Conservation (phyloP, 1,140 invertebrate species). For the Sarcophaga peregrina region DNA sequence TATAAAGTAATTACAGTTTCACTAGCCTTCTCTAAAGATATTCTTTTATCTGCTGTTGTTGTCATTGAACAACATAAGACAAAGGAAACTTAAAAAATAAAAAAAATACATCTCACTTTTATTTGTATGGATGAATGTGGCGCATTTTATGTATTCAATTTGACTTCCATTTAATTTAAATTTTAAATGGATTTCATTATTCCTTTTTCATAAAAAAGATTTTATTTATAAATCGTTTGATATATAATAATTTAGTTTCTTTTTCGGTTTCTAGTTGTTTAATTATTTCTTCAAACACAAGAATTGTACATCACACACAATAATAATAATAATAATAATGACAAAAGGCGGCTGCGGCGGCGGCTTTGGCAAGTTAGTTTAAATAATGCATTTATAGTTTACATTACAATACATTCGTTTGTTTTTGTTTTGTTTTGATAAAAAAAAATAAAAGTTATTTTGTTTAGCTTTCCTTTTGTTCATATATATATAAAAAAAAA, state of each 20-base stretch:
- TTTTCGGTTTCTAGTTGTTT: neutral
- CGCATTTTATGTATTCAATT: constrained; percentile 43
- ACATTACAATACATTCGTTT: neutral
- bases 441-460: neutral
- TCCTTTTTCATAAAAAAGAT: neutral
- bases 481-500: neutral
- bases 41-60: neutral
- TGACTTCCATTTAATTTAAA: constrained; percentile 4
- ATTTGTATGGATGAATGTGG: constrained; percentile 49
- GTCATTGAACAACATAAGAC: neutral
- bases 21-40: neutral
- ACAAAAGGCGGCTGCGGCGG: constrained; percentile 30
- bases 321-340: constrained; percentile 8
- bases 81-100: neutral
- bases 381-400: neutral
- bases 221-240: constrained; percentile 18
- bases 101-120: constrained; percentile 21
- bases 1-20: neutral
- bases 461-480: constrained; percentile 1
- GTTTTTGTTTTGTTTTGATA: neutral
- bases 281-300: constrained; percentile 6
- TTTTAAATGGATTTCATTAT: neutral
- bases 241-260: neutral
- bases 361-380: constrained; percentile 37
- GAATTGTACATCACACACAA: constrained; percentile 3